Evolutionary conservation across 2,113 vertebrate genomes (phyloP).

Genomic region (Recurvirostra avosetta): DNA sequence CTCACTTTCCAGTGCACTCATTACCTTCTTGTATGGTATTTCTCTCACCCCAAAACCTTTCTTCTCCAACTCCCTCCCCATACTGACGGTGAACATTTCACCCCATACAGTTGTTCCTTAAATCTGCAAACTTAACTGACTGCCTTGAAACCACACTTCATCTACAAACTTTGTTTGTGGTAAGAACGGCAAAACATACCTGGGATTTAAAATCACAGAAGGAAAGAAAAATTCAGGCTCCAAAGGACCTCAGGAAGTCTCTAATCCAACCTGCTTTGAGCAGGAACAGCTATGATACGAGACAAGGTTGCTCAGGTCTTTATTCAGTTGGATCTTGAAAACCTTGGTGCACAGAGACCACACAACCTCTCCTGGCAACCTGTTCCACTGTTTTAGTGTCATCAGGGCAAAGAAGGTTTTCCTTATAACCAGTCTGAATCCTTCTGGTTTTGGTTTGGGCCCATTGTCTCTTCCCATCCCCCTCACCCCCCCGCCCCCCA

Average conservation of each 20-base stretch:
- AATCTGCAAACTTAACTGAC: background rate
- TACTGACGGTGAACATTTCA: background rate
- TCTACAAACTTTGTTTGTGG: background rate
- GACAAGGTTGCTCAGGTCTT: background rate
- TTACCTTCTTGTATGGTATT: background rate
- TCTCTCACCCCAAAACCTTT: background rate
- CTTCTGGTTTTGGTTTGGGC: background rate
- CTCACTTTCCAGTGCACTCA: background rate
- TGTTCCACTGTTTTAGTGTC: background rate
- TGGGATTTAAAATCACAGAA: background rate
- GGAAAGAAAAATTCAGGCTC: background rate
- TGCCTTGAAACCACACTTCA: background rate
- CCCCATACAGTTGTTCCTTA: background rate
- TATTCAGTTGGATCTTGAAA: background rate
- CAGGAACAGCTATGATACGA: background rate
- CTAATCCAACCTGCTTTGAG: background rate
- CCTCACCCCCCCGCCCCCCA: background rate
- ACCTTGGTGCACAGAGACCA: background rate
- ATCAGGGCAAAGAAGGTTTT: background rate
- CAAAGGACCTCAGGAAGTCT: background rate
- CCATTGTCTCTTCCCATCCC: background rate
- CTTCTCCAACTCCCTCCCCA: background rate
- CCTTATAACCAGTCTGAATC: background rate
- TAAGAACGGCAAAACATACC: background rate
- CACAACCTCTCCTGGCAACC: background rate